These are phyloP conservation scores for Andrena haemorrhoa DNA, from an alignment of 2,888 invertebrate species.

Conservation along the genomic window DNA sequence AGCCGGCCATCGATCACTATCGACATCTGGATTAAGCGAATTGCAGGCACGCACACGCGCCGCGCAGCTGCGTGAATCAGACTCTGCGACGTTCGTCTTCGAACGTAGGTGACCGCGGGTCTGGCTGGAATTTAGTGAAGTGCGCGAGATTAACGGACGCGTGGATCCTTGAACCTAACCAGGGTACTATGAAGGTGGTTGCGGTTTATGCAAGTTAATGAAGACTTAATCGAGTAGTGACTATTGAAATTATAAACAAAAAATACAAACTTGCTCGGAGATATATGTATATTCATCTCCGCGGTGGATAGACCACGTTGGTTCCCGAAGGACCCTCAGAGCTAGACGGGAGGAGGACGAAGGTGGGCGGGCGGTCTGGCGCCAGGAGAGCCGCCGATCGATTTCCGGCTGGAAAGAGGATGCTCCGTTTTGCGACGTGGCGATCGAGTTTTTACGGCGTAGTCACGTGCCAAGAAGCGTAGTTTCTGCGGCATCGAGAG, in stretches of 20 bases:
- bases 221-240: not conserved
- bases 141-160: not conserved
- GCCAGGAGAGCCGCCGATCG: constrained; percentile 61
- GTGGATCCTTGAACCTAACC: not conserved
- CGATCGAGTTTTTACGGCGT: constrained; percentile 41
- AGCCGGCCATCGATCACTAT: constrained; percentile 17
- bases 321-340: constrained; percentile 19
- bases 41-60: not conserved
- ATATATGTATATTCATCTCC: not conserved
- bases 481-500: constrained; percentile 7
- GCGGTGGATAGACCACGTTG: not conserved
- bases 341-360: not conserved
- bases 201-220: not conserved
- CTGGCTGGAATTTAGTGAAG: not conserved
- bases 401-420: constrained; percentile 68
- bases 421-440: constrained; percentile 63
- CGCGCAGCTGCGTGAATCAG: not conserved
- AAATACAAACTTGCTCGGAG: too few species aligned
- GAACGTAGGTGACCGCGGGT: not conserved
- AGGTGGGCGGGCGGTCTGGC: constrained; percentile 29
- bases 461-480: constrained; percentile 63
- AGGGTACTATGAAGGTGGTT: too few species aligned
- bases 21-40: constrained; percentile 18
- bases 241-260: not conserved
- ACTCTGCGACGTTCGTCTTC: not conserved